Base-by-base conservation (phyloP, 2,888 invertebrate species). In the Melinopterus prodromus region DNA sequence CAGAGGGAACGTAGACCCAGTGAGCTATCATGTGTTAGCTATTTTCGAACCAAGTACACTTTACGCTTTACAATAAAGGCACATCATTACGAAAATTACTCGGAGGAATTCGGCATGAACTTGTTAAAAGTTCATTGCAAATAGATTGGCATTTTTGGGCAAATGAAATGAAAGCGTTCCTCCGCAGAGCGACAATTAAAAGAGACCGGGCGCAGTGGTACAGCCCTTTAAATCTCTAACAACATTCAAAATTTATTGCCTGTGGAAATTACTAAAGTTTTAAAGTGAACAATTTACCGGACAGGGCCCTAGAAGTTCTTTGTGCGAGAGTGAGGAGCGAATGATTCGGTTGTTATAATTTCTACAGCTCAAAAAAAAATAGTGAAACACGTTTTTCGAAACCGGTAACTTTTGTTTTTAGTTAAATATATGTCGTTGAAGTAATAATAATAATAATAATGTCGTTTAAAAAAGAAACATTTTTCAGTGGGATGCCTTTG, bases 101-200 rank as follows among this genome's bases (percentile, higher is more conserved):
- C 3, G 26, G 26, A 3, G 26, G 53, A 53, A 53, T 53, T 53
- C 5, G 53, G 53, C 7, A 12, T 53, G 53, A 53, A 53, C 53
- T 53, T 53, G 53, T 53, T 53, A 53, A 53, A 53, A 53, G 53
- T 53, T 53, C 53, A 53, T 53, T 53, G 53, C 53, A 53, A 53
- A 53, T 53, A 53, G 53, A 53, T 53, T 53, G 53, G 53, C 12
- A 53, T 53, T 53, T 53, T 53, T 53, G 53, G 12, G 53, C 53
- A 53, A 53, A 53, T 53, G 53, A 53, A 53, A 53, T 12, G 53
- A 53, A 53, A 53, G 53, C 53, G 53, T 53, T 53, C 53, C 2
- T 53, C 53, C 53, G 53, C 53, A 53, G 5, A 53, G 53, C 53
- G 53, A 53, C 53, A 53, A 53, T 53, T 53, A 53, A 53, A 53